Conservation (phyloP, 2,888 invertebrate genomes). For the Agonopterix arenella region DNA sequence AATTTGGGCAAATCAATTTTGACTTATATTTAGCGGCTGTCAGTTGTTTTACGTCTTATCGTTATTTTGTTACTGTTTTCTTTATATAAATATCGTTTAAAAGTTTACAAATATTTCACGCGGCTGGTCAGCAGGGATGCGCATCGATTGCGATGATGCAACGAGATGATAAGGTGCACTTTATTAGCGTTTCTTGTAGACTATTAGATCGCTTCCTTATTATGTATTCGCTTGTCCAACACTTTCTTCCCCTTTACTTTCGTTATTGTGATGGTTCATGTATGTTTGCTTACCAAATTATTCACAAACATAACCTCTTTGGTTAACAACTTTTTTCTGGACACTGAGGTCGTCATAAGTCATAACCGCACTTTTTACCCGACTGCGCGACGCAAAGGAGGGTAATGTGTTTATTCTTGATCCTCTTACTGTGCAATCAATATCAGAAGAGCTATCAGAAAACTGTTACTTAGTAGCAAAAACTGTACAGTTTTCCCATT, state of each 20-base stretch:
- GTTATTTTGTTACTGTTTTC: conserved; percentile 28
- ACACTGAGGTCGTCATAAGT: no score
- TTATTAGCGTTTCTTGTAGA: conserved; percentile 1
- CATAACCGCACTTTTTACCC: no score
- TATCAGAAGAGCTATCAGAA: background rate
- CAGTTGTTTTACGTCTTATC: conserved; percentile 71
- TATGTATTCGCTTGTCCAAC: conserved; percentile 28
- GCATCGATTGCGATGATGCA: conserved; percentile 64
- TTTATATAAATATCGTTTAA: conserved; percentile 25
- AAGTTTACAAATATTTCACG: conserved; percentile 44
- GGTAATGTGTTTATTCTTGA: no score
- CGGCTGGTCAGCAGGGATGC: conserved; percentile 57
- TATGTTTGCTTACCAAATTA: conserved; percentile 12
- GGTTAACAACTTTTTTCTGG: no score
- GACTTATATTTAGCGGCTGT: conserved; percentile 67
- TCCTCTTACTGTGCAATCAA: no score
- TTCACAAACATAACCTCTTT: conserved; percentile 37
- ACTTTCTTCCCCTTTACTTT: conserved; percentile 14
- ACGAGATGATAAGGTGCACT: conserved; percentile 72
- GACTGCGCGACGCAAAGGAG: no score
- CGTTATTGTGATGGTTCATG: conserved; percentile 7
- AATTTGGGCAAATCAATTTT: conserved; percentile 35
- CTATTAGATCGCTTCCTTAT: conserved; percentile 7
- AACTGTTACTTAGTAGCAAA: no score
- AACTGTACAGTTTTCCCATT: no score